Conservation (phyloP, 2,888 invertebrate species). For the Sminthurides aquaticus region DNA sequence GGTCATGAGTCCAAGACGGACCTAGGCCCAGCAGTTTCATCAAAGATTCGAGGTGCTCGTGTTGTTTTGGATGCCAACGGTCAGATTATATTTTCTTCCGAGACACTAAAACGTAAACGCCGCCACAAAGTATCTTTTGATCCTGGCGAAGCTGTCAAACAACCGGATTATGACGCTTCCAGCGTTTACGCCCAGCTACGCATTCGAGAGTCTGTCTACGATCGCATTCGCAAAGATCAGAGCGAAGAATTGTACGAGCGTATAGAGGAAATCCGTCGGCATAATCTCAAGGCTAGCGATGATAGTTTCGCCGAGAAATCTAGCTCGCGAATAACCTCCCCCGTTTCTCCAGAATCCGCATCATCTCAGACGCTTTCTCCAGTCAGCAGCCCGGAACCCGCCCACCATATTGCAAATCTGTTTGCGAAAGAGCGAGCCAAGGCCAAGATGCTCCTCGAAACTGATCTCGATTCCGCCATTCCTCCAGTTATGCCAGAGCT, state of each 20-base stretch:
- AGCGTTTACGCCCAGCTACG: slow-evolving; percentile 29
- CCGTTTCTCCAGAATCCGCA: not conserved
- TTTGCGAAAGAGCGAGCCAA: slow-evolving; percentile 14
- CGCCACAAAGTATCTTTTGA: slow-evolving; percentile 42
- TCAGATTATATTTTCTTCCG: slow-evolving; percentile 42
- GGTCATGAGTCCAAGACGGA: slow-evolving; percentile 24
- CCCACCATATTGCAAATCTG: not conserved
- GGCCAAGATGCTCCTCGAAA: slow-evolving; percentile 35
- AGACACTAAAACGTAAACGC: slow-evolving; percentile 38
- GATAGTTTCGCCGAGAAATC: slow-evolving; percentile 27
- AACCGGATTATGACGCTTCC: slow-evolving; percentile 33
- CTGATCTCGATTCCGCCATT: slow-evolving; percentile 43
- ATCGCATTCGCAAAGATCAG: slow-evolving; percentile 33
- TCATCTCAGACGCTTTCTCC: not conserved
- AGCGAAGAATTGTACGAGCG: slow-evolving; percentile 41
- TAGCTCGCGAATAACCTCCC: not conserved
- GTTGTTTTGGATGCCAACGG: slow-evolving; percentile 43
- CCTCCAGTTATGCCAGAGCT: slow-evolving; percentile 43
- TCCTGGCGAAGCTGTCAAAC: slow-evolving; percentile 41
- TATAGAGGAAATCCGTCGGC: slow-evolving; percentile 42
- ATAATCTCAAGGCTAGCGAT: slow-evolving; percentile 39
- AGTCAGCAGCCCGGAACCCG: slow-evolving; percentile 7
- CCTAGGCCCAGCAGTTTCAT: slow-evolving; percentile 21
- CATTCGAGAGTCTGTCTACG: slow-evolving; percentile 42
- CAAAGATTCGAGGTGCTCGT: slow-evolving; percentile 40